Base-by-base conservation (phyloP, 2,888 invertebrate species). In the Patella ulyssiponensis region DNA sequence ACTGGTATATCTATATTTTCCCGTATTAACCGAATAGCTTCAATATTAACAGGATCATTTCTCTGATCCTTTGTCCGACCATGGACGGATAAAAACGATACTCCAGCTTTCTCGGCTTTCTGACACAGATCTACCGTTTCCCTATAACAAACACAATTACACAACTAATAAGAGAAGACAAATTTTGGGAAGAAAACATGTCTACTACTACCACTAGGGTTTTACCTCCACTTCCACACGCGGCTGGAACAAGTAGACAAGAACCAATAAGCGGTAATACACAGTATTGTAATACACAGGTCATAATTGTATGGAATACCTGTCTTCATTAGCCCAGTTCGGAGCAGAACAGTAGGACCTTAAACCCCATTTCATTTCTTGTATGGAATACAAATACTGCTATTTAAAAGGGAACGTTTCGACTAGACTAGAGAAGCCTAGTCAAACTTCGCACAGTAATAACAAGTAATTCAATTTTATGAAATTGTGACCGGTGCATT, bases 51-150 rank as follows among this genome's bases (percentile, higher is more conserved):
- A 3, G 93, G 93, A 80, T 95, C 95, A 86, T 94, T 94, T 91
- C 96, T 94, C 90, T 98, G 96, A 69, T 93, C 92, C 69, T 95
- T 94, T n/a, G 97, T 98, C 77, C 99, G 94, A 1, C 96, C 98
- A 93, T 99, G 99, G 51, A 99, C 94, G 0, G 96, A 95, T 56
- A 99, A 91, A 93, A 96, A 98, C 75, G 95, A 95, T 1, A 95
- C 95, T n/a, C 97, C 98, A 89, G 96, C 95, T 81, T 94, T 94
- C 91, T 98, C 97, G 75, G 97, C 91, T 86, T 94, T 94, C 83
- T 94, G 94, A 86, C 96, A 97, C 81, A 98, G 91, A 77, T 95
- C 95, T 27, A 99, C 94, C 1, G 96, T 97, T 81, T 91, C 87
- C 76, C 93, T 93, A 82, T 15, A 79, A 80, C 75, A 77, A 52